phyloP scores from a whole-genome alignment of 2,888 invertebrate genomes.

The Deilephila porcellus region DNA sequence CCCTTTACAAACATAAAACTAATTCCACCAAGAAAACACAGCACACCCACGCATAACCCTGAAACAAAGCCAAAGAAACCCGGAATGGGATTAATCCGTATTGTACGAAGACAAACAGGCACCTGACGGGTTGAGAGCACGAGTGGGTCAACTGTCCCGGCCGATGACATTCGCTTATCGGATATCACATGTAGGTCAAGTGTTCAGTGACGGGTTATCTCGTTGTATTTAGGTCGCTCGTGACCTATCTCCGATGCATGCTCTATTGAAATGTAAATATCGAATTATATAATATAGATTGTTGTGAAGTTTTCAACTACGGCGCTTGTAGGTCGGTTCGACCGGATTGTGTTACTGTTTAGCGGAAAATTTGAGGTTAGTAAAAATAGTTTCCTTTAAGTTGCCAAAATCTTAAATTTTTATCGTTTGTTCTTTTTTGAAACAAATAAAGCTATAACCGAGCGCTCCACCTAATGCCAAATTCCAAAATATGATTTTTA shows the following conservation, averaged over 20 bases:
- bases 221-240: conserved; percentile 23
- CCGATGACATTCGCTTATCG: conserved; percentile 47
- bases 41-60: not conserved
- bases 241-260: conserved; percentile 18
- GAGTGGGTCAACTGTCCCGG: conserved; percentile 32
- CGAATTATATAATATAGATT: not conserved
- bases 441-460: no score
- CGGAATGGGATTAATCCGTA: not conserved
- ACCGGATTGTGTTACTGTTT: no score
- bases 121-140: conserved; percentile 1
- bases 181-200: conserved; percentile 48
- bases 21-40: not conserved
- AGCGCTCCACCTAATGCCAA: no score
- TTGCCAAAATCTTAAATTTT: no score
- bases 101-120: not conserved
- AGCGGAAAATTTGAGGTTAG: no score
- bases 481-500: no score
- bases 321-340: no score
- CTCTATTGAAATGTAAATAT: not conserved
- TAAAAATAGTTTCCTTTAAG: no score
- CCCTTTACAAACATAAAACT: no score
- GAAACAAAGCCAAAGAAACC: not conserved
- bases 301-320: no score
- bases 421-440: no score
- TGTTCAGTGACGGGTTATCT: conserved; percentile 36